A percentile compares a stretch with the other conserved stretches of the same genome.
Conservation (phyloP, 2,113 vertebrate genomes). For the Argyrosomus japonicus region DNA sequence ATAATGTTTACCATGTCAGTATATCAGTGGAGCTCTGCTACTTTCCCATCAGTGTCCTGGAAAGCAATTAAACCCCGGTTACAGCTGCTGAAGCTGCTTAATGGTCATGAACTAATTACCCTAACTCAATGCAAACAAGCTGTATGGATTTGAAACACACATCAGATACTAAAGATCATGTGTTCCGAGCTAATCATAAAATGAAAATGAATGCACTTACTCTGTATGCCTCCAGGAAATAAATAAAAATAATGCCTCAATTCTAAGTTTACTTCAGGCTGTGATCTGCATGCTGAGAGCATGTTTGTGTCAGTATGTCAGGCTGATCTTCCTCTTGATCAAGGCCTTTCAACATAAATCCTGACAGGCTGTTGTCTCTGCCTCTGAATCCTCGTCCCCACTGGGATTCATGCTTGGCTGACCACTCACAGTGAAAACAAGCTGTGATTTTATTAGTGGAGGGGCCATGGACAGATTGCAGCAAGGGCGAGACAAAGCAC, state of each 20-base stretch:
- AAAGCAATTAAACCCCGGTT: too few relatives aligned
- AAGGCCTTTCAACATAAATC: conserved; percentile 22
- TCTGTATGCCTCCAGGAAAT: neutral
- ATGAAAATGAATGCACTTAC: neutral
- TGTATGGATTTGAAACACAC: neutral
- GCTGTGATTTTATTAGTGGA: conserved; percentile 6
- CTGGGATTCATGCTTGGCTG: conserved; percentile 51
- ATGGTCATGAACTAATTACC: neutral
- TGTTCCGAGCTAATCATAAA: neutral
- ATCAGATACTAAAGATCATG: neutral
- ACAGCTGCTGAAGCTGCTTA: neutral
- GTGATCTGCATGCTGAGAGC: neutral
- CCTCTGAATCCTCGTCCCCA: conserved; percentile 8
- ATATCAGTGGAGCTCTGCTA: too few relatives aligned
- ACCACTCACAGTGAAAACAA: conserved; percentile 56
- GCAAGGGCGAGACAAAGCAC: neutral
- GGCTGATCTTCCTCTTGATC: conserved; percentile 39
- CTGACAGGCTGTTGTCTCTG: conserved; percentile 60
- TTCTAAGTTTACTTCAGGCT: neutral
- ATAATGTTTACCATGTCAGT: neutral
- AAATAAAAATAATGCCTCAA: neutral
- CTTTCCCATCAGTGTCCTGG: neutral
- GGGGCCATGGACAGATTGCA: conserved; percentile 4
- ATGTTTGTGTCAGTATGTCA: conserved; percentile 6
- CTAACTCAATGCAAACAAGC: neutral